Base-by-base conservation (phyloP, 2,888 invertebrate genomes). In the Stenolophus ochropezus region DNA sequence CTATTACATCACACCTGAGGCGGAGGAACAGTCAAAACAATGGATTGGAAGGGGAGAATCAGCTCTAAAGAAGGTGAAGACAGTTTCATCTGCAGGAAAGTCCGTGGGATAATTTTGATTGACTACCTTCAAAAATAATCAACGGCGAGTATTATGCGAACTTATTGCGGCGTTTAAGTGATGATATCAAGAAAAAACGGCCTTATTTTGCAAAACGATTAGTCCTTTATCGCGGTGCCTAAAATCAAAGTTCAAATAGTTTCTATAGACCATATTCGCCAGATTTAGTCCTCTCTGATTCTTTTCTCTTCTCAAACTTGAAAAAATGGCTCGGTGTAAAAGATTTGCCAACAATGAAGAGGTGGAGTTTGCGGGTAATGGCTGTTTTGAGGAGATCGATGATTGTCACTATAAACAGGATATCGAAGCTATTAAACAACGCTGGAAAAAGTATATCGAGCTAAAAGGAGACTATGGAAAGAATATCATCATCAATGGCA, bases 1-100 rank as follows among this genome's bases (percentile, higher is more conserved):
- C 75, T 85, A 86, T 82, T 84, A 84, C 83, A 85, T 84, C 82
- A 86, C 84, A 71, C 86, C 85, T 83, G 85, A 87, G 82, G 84
- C 84, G 53, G 86, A 84, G 61, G 51, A 77, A 65, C 83, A 84
- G 79, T 84, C 83, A 77, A 83, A 83, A 82, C 83, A 86, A 83
- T 85, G 84, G 84, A 84, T 83, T 84, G 81, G 77, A 83, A 76
- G 20, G 83, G 83, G 83, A 82, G 83, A 85, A 84, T 81, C 61
- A 56, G 84, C 84, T 83, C 85, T 84, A 83, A 85, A 84, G 83
- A 84, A 84, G 83, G 83, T 83, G 16, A 85, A 84, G 83, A 76
- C 83, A n/a, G 75, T 49, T 8, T 51, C 16, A 79, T 85, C 82
- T 84, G 83, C 81, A 83, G 84, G 84, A 71, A 82, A 25, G 51